A percentile compares a stretch with the other conserved stretches of the same genome.
phyloP scores from a whole-genome alignment of 1,140 invertebrate genomes.

The Hypothenemus hampei region DNA sequence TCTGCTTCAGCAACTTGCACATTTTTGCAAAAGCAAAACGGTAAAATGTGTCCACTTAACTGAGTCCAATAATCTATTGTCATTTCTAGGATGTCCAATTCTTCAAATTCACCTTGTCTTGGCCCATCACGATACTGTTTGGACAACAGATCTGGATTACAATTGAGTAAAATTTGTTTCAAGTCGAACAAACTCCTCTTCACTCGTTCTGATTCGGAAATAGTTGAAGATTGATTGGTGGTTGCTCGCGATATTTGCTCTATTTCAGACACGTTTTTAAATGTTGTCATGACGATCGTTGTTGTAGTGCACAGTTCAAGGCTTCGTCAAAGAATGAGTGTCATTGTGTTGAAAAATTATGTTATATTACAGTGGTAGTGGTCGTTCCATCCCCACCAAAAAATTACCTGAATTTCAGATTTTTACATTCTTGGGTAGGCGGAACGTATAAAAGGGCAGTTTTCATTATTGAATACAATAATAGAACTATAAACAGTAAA shows the following conservation, averaged over 20 bases:
- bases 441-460: not conserved
- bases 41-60: too few species aligned
- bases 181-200: slow-evolving; percentile 9
- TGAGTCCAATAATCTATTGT: slow-evolving; percentile 13
- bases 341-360: slow-evolving; percentile 1
- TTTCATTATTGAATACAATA: too few species aligned
- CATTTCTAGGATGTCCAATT: slow-evolving; percentile 21
- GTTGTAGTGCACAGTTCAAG: slow-evolving; percentile 7
- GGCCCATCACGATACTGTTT: slow-evolving; percentile 10
- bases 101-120: slow-evolving; percentile 8
- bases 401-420: slow-evolving; percentile 8
- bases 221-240: not conserved
- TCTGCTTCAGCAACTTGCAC: too few species aligned
- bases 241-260: too few species aligned
- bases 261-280: too few species aligned
- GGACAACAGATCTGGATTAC: slow-evolving; percentile 16
- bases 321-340: slow-evolving; percentile 12
- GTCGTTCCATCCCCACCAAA: slow-evolving; percentile 11
- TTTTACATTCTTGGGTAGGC: not conserved
- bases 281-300: not conserved
- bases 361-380: not conserved
- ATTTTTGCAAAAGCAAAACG: too few species aligned
- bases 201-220: not conserved
- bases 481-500: too few species aligned
- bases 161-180: slow-evolving; percentile 22